Base-by-base conservation (phyloP, 2,888 invertebrate species). In the Crossocerus cetratus region DNA sequence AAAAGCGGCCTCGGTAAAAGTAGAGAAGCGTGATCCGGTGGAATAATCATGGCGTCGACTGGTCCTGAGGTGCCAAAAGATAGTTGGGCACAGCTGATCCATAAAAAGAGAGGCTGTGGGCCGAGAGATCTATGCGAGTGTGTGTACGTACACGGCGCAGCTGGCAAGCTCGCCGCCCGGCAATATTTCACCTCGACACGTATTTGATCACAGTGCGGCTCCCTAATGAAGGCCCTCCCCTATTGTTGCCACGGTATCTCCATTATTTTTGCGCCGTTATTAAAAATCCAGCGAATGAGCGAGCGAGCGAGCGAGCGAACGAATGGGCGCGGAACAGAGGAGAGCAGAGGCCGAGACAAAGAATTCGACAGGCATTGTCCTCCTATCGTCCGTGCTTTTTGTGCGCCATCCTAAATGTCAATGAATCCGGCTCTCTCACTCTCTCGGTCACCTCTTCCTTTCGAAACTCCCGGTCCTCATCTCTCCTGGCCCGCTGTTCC, bases 241-340 rank as follows among this genome's bases (percentile, higher is more conserved):
- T 80, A 86, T 88, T 86, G 86, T 86, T 84, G 82, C 83, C 82
- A 78, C 76, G 82, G 84, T 87, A 83, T 89, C 87, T 88, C 86
- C 87, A 87, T 88, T 88, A 88, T 88, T 89, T 89, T 88, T 88
- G 84, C 86, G 83, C 85, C 87, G 87, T 90, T 90, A 90, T 90
- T 90, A 89, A 90, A 89, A 90, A 89, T 86, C 86, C 82, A 74
- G 77, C 84, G 74, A 84, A 81, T 32, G 32, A 32, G 32, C 32
- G 32, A 32, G 32, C 32, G 32, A 32, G 32, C 32, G 32, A 32
- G 11, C 23, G 23, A 23, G 23, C 23, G 32, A 8, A 11, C 32
- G 32, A 32, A 32, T 32, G 32, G 32, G 32, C 32, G 32, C 32
- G 8, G 32, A 32, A 11, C 11, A 32, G 32, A 32, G 32, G 8